Conservation (phyloP, 2,888 invertebrate genomes). For the Nomada ruficornis region DNA sequence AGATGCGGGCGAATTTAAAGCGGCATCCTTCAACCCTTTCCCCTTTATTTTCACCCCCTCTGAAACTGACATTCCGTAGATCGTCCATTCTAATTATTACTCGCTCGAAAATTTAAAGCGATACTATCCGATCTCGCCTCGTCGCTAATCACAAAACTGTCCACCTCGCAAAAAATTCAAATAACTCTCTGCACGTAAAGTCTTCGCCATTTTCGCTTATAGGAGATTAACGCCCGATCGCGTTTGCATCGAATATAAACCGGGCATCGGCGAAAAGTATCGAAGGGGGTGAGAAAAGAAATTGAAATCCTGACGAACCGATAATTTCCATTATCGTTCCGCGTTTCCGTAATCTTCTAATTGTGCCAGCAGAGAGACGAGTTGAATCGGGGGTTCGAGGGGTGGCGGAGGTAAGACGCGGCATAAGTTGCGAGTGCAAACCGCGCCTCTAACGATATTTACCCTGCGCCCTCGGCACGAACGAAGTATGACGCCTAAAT, state of each 20-base stretch:
- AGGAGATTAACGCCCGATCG: constrained; percentile 31
- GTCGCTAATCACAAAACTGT: constrained; percentile 13
- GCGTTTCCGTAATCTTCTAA: not conserved
- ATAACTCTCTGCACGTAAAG: not conserved
- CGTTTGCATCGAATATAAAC: too few relatives aligned
- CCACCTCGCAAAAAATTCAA: constrained; percentile 3
- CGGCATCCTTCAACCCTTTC: not conserved
- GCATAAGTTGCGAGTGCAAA: constrained; percentile 35
- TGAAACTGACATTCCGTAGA: not conserved
- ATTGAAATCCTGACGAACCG: constrained; percentile 7
- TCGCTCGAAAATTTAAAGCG: constrained; percentile 23
- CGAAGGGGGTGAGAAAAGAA: not conserved
- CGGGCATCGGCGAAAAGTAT: too few relatives aligned
- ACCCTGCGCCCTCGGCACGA: constrained; percentile 27
- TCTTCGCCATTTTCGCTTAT: constrained; percentile 11
- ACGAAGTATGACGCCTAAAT: constrained; percentile 52
- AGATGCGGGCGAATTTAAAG: not conserved
- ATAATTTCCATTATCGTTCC: constrained; percentile 4
- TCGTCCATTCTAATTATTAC: not conserved
- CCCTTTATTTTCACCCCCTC: not conserved
- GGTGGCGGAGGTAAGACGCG: constrained; percentile 10
- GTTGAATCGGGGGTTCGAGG: not conserved
- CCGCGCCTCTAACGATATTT: constrained; percentile 61
- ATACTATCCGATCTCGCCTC: not conserved
- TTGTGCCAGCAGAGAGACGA: not conserved